Evolutionary conservation across 92 coral and sea anemone genomes (phyloP), one percentile per base, ranked within the genome.

Genomic region (Phymanthus crucifer): DNA sequence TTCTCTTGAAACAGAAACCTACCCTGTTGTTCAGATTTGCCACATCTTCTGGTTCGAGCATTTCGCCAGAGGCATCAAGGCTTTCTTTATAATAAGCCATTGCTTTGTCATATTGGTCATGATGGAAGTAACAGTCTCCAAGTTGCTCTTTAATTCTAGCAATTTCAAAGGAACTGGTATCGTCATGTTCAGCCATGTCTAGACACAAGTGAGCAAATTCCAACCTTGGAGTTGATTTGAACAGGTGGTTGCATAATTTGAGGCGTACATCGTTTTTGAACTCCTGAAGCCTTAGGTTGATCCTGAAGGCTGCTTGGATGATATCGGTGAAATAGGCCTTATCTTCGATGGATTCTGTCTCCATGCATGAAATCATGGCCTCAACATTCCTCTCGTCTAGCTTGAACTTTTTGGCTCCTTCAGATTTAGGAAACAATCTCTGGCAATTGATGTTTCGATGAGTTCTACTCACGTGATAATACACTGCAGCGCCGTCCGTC

Each of bases 361-460:
- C 45, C 47, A 76, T 66, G 26, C 71, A 32, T 26, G 65, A 52
- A 36, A 76, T 58, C 81, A 76, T 76, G 52, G 32, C 72, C 19
- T 76, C 81, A 17, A 76, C 72, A 29, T 76, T 27, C 50, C 58
- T 24, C 32, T 58, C 81, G 54, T 58, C 72, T 50, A 76, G 27
- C 19, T 76, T 52, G 38, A 54, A 76, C 48, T 76, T 32, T 32
- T 24, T 34, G 9, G 81, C 46, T 1, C 33, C 72, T 12, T 61
- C 43, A 58, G 81, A 76, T 37, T 37, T 76, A 5, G 81, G 81
- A 36, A 33, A 52, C 32, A 76, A 56, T 56, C 81, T 76, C 65
- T 76, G 70, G 58, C 52, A 76, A 4, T 37, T 52, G n/a, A 61
- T 76, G 35, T 27, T 23, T 27, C 23, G 72, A 76, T 54, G 38